Conservation (phyloP, 2,113 vertebrate genomes). For the Dipodomys ordii region DNA sequence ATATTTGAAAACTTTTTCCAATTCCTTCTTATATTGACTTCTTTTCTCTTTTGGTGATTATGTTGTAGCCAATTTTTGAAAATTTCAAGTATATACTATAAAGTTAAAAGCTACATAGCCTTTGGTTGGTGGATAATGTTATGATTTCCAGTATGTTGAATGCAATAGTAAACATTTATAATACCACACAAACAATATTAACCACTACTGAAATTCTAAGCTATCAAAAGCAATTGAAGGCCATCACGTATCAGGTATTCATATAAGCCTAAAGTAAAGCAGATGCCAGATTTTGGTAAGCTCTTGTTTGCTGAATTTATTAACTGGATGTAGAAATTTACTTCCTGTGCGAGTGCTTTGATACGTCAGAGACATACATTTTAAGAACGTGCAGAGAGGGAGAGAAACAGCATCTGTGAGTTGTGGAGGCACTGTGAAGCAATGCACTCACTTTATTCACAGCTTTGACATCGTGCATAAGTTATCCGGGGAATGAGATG, state of each 20-base stretch:
- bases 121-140: not conserved
- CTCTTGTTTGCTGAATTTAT: constrained; percentile 73
- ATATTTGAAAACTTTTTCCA: not conserved
- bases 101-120: not conserved
- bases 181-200: not conserved
- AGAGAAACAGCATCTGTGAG: constrained; percentile 38
- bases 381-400: not conserved
- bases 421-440: constrained; percentile 54
- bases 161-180: constrained; percentile 13
- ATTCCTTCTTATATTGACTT: not conserved
- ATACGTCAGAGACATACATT: not conserved
- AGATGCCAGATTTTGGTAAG: constrained; percentile 77
- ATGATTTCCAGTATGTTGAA: not conserved
- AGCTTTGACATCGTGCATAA: not conserved
- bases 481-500: not conserved
- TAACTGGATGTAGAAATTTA: constrained; percentile 72
- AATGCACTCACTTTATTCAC: constrained; percentile 34
- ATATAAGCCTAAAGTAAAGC: constrained; percentile 45
- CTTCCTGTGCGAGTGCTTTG: constrained; percentile 35
- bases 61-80: not conserved
- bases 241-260: constrained; percentile 73
- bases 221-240: constrained; percentile 72
- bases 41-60: not conserved
- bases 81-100: not conserved
- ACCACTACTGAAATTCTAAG: constrained; percentile 58